Evolutionary conservation across 2,113 vertebrate species (phyloP), one percentile per base, ranked within the genome.

Genomic region (Rynchops niger): DNA sequence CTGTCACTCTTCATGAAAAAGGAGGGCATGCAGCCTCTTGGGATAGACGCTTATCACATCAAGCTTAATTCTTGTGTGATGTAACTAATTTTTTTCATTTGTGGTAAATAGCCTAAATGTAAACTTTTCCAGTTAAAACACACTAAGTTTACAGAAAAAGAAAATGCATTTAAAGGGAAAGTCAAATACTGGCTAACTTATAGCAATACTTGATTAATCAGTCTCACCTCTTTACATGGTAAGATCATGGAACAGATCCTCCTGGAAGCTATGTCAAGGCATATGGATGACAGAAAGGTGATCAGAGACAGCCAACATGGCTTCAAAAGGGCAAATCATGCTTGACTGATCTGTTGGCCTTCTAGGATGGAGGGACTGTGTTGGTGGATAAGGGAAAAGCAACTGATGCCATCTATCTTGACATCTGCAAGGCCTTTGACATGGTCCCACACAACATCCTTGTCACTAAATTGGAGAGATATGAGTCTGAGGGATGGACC

Each of bases 101-200:
- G 52, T 47, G 1, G 0, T 40, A 67, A 45, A 26, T 25, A 72
- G 36, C 2, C 0, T 34, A 72, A 56, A 50, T n/a, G 43, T 34
- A 65, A 45, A 53, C 13, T 26, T 38, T 67, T 86, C 53, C 72
- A 66, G 45, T 45, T 66, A 66, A 73, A 16, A 45, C 38, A 34
- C 22, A 45, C 7, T 34, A 72, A 29, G 10, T 34, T 58, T 52
- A 73, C 49, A 52, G 27, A 73, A 70, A 83, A 63, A 62, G 30
- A 63, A 45, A 25, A 34, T 34, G 6, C 36, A 72, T 38, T 65
- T 65, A 50, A 72, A 58, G n/a, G 34, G 5, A 42, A 63, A 49
- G 63, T 58, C 21, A 85, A 58, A 56, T 65, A 43, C 11, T 52
- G 32, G 6, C 8, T 72, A 66, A 42, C 18, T 63, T 65, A 62